Evolutionary conservation across 2,888 invertebrate species (phyloP).

Genomic region (Mesorhabditis belari): DNA sequence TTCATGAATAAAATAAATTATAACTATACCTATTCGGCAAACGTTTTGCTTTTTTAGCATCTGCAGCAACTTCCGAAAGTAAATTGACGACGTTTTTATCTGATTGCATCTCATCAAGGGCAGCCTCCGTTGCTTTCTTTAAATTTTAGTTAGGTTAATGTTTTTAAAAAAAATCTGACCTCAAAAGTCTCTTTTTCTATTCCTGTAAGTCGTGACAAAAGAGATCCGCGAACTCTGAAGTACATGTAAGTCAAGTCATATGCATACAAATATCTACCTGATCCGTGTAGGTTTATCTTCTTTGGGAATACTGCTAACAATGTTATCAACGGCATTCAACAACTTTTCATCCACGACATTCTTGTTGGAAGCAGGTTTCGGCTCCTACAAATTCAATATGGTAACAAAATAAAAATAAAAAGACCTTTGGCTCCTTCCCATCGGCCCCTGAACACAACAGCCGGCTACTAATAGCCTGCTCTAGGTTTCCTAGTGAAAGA

Average conservation of each 20-base stretch:
- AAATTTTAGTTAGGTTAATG: background rate
- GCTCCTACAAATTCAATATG: too few relatives aligned
- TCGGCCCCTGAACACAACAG: background rate
- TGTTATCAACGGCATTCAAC: conserved; percentile 25
- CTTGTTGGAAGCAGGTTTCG: conserved; percentile 19
- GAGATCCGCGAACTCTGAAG: background rate
- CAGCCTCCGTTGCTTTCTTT: conserved; percentile 23
- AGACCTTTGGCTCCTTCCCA: background rate
- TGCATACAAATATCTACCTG: conserved; percentile 4
- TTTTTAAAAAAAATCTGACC: background rate
- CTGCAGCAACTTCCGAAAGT: background rate
- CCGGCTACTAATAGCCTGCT: too few relatives aligned
- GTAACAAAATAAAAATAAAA: background rate
- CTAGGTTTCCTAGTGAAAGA: too few relatives aligned
- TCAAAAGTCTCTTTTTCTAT: conserved; percentile 11
- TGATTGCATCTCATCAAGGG: conserved; percentile 26
- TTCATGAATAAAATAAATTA: too few relatives aligned
- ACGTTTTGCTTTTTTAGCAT: background rate
- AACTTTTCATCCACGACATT: conserved; percentile 29
- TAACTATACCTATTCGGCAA: background rate
- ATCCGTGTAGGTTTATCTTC: conserved; percentile 16
- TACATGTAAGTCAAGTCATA: background rate
- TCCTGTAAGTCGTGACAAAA: background rate
- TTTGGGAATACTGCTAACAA: conserved; percentile 20
- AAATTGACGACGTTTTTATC: conserved; percentile 10